These are phyloP conservation scores for Ophion costatus DNA, from an alignment of 2,888 invertebrate species.

Conservation along the genomic window DNA sequence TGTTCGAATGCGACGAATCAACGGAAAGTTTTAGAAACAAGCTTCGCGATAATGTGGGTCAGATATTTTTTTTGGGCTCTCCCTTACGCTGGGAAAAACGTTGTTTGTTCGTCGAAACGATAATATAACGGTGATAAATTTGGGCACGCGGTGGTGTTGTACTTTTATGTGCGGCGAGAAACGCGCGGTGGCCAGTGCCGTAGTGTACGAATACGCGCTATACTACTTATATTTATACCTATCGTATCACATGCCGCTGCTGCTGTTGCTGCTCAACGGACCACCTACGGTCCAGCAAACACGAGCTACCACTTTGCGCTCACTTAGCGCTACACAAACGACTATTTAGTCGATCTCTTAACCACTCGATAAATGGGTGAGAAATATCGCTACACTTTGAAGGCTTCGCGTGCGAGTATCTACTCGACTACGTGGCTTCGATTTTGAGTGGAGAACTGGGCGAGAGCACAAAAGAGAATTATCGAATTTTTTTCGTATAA, in stretches of 20 bases:
- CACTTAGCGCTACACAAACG: conserved; percentile 79
- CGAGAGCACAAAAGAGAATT: neutral
- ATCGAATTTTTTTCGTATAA: neutral
- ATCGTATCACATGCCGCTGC: conserved; percentile 51
- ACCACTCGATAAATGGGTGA: conserved; percentile 67
- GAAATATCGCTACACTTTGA: conserved; percentile 48
- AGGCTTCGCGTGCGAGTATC: conserved; percentile 8
- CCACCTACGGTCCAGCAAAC: conserved; percentile 79
- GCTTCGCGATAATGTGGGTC: too few species aligned
- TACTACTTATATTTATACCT: conserved; percentile 11
- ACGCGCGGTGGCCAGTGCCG: too few species aligned
- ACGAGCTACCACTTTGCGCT: conserved; percentile 82
- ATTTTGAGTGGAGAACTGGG: neutral
- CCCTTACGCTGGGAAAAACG: too few species aligned
- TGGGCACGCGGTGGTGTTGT: too few species aligned
- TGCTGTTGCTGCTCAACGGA: conserved; percentile 61
- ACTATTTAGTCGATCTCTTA: conserved; percentile 73
- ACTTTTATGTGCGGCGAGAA: too few species aligned
- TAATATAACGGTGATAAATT: too few species aligned
- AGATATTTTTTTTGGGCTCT: too few species aligned
- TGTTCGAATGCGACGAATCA: too few species aligned
- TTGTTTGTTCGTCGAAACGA: too few species aligned
- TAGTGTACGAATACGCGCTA: too few species aligned
- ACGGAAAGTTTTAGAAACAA: too few species aligned
- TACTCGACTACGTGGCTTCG: neutral